Evolutionary conservation across 2,888 invertebrate genomes (phyloP), one percentile per base, ranked within the genome.

Genomic region (Cerceris ruficornis): DNA sequence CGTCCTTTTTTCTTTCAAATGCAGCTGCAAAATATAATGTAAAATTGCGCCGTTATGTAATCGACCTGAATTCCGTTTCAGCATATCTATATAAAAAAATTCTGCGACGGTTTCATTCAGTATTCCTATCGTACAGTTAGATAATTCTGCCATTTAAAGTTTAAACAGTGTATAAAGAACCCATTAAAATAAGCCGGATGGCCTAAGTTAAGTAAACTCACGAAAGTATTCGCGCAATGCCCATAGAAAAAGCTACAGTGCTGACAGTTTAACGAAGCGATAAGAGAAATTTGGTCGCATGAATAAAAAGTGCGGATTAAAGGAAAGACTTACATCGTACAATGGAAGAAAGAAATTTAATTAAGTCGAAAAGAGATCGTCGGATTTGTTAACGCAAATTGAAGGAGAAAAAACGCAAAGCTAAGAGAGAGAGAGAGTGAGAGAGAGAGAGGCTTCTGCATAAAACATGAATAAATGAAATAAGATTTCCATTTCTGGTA

Each of bases 341-440:
- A 17, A 17, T 57, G 49, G 46, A 42, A 61, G 17, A 59, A 61
- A 43, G 55, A 58, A 69, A 78, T 73, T 78, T 61, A 73, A 79
- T 79, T 70, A 78, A 65, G 52, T 9, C 46, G 50, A 6, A 54
- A 41, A 72, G 52, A 72, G 66, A 68, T 76, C 81, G 71, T 71
- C 55, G 69, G 72, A 80, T 80, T 76, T 81, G 68, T 75, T 76
- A 80, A 71, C 66, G 72, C 55, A 76, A 80, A 80, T 80, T 76
- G 80, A 69, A 80, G 46, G 58, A 62, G 58, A 58, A 61, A 39
- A 28, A 28, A 28, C 28, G 28, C n/a, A 28, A 28, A 28, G 28
- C 28, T n/a, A 64, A 57, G 59, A 52, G 58, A 69, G 2, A 15
- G 64, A 7, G 13, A 41, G 60, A 9, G 46, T 4, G 46, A 4